Percentiles rank a stretch among this genome's conserved stretches.
Conservation (phyloP, 2,888 invertebrate genomes). For the Seladonia tumulorum region DNA sequence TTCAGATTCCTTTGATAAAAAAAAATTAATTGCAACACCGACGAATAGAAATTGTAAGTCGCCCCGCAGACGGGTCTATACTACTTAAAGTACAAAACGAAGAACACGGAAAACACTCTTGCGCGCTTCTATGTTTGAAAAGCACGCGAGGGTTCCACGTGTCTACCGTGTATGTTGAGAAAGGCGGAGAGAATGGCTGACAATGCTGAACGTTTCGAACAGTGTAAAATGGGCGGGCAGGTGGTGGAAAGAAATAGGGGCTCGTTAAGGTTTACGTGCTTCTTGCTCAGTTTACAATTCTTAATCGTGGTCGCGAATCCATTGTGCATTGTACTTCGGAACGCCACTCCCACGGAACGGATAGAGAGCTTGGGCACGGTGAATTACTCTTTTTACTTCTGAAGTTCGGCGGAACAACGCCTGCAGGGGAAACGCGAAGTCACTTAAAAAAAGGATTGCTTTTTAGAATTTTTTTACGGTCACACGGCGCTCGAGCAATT, state of each 20-base stretch:
- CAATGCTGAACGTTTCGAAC: neutral
- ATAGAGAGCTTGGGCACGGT: slow-evolving; percentile 25
- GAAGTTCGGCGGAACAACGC: slow-evolving; percentile 49
- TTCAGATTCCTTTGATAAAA: too few relatives aligned
- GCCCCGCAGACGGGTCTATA: too few relatives aligned
- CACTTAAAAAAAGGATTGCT: slow-evolving; percentile 54
- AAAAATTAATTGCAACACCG: too few relatives aligned
- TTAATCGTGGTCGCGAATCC: slow-evolving; percentile 17
- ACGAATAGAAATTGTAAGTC: too few relatives aligned
- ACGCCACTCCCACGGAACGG: slow-evolving; percentile 15
- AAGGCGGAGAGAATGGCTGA: neutral
- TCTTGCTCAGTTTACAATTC: slow-evolving; percentile 19
- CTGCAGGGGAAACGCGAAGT: slow-evolving; percentile 30
- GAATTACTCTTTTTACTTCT: slow-evolving; percentile 57
- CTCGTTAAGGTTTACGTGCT: slow-evolving; percentile 29
- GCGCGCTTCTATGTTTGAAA: neutral
- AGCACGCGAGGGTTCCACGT: neutral
- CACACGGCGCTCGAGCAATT: slow-evolving; percentile 51
- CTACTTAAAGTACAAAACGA: neutral
- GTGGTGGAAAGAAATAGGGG: slow-evolving; percentile 1
- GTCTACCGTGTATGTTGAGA: neutral
- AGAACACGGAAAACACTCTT: neutral
- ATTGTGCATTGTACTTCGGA: slow-evolving; percentile 29
- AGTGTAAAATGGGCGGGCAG: neutral
- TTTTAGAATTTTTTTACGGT: slow-evolving; percentile 54